Evolutionary conservation across 2,113 vertebrate species (phyloP), one percentile per base, ranked within the genome.

Genomic region (Odocoileus hemionus): DNA sequence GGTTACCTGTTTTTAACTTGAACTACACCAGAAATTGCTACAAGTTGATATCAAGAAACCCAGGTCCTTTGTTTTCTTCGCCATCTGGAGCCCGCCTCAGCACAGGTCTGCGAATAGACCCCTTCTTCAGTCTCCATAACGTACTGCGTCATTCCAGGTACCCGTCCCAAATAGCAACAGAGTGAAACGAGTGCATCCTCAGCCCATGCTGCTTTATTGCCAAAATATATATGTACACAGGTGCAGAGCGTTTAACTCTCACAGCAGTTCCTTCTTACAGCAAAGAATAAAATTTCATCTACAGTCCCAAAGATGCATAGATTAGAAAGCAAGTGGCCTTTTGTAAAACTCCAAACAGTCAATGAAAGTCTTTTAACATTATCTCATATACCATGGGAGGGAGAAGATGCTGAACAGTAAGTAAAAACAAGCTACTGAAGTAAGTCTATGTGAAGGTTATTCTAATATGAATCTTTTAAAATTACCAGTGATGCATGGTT

Each of bases 201-300:
- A 98, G 98, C 98, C 96, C 98, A 98, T 99, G 99, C 98, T 99
- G 97, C 98, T 99, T 99, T 99, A 99, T 99, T 99, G 99, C 99
- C 98, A 96, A 98, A 98, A 98, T 98, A 98, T 76, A 98, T 98
- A 98, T 91, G 86, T 89, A 98, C 98, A 99, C 95, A 99, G 98
- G 98, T 99, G 98, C 99, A 99, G 99, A 99, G 98, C 98, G 99
- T 98, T 99, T 98, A 98, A 98, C 97, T 97, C 39, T 76, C 79
- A 95, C 82, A 98, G 98, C 98, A 98, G 97, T 98, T 98, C 97
- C 98, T 98, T 99, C 99, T 98, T 98, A 94, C 98, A 98, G 98
- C 90, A 98, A 98, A 98, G 98, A 97, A 98, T 98, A 98, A 98
- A 98, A 98, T 98, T 94, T 98, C 98, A 98, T 98, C 98, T 98